Evolutionary conservation across 2,797 vertebrate genomes (phyloP), one percentile per base, ranked within the genome.

Genomic region (Octomys mimax): DNA sequence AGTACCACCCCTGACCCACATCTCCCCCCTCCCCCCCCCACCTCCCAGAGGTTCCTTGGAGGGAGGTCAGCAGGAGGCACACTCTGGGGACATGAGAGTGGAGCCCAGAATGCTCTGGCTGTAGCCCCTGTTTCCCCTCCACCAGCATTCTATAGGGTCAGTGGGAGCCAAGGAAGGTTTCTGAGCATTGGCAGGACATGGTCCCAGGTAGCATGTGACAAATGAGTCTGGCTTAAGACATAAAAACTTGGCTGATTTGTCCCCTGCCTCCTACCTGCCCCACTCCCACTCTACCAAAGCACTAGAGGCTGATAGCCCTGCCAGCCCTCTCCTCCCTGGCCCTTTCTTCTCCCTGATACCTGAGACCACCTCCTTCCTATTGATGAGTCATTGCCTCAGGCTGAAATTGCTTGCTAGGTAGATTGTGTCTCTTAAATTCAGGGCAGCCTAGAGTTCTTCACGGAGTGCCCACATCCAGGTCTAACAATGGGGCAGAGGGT

Each of bases 401-500:
- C 84, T n/a, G 42, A n/a, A 42, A 11, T 49, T 18, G 18, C 46
- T 82, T 61, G 42, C 79, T 49, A 19, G 49, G 3, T 42, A 18
- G 16, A 5, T 36, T 6, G 12, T 70, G 28, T 54, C 87, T 39
- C 88, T 42, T 54, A 2, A 73, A 79, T 78, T 71, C 12, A 13
- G 36, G n/a, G 19, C 62, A 36, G 4, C 26, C 4, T 12, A 13
- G 39, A n/a, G 39, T n/a, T 54, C 24, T 8, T 59, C 75, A 4
- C 0, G 0, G 13, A 4, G n/a, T 86, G 42, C 75, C 36, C 2
- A 28, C 7, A 36, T 22, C 68, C 5, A 9, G 36, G 36, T 4
- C 21, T 6, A 7, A 66, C 59, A 28, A n/a, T 28, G 22, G 13
- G 6, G 24, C 59, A 49, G 70, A 49, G 59, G 52, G 12, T 31